Base-by-base conservation (phyloP, 2,888 invertebrate genomes). In the Diadegma fenestrale region DNA sequence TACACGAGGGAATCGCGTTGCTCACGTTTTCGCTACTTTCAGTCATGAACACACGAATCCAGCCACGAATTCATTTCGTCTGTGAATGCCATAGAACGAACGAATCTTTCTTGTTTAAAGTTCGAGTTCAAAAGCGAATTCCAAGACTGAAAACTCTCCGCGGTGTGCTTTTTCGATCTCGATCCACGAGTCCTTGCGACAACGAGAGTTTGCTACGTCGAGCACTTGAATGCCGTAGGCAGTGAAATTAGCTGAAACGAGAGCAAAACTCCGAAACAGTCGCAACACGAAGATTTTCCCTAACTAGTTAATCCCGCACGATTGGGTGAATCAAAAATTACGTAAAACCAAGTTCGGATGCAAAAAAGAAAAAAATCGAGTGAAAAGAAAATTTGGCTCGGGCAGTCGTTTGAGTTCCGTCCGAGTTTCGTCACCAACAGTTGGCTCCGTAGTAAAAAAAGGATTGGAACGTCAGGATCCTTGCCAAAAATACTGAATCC, bases 1-100 rank as follows among this genome's bases (percentile, higher is more conserved):
- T 26, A 72, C 69, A 64, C 73, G 78, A 83, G 73, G 84, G 83
- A 84, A 79, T 78, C 84, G 54, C 73, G 85, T 69, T 85, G 85
- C 85, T 86, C 88, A 87, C 85, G 89, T 89, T 89, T 89, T 88
- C 89, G 88, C 88, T 89, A 89, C 88, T 89, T 89, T 89, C 88
- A 87, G 89, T 87, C 26, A 51, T 41, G 22, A 33, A 61, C 17
- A 37, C 51, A 45, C 58, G 33, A 61, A 66, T 22, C 69, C n/a
- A 68, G 43, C 22, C 19, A 51, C 14, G 8, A 19, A 51, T 58
- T 43, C 10, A 22, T 37, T 30, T 51, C 48, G 68, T 51, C 68
- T 61, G 68, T 17, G 78, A 45, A 14, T 58, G 5, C 26, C 58
- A 58, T 22, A n/a, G n/a, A 12, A 64, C 63, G 64, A 79, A 45